Conservation (phyloP, 1,140 invertebrate species). For the Trachelipus rathkii region DNA sequence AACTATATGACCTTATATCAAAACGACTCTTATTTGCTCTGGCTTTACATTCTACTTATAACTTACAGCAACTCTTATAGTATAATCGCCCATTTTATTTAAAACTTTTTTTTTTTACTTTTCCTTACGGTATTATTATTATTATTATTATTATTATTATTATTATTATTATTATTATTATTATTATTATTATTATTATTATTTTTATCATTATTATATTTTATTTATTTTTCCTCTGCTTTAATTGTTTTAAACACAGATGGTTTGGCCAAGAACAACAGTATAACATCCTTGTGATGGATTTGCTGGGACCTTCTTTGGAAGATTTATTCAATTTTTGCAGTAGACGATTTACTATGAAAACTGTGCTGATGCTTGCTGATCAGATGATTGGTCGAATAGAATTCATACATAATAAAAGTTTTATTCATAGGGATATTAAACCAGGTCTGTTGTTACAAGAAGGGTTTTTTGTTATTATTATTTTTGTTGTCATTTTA, state of each 20-base stretch:
- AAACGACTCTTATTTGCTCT: neutral
- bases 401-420: constrained; percentile 63
- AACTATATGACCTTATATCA: neutral
- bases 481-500: too few species aligned
- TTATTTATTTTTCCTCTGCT: neutral
- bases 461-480: too few species aligned
- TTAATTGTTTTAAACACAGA: constrained; percentile 45
- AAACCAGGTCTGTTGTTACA: constrained; percentile 47
- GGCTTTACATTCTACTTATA: neutral
- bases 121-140: too few species aligned
- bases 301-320: constrained; percentile 60
- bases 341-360: constrained; percentile 61
- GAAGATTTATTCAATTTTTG: constrained; percentile 66
- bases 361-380: constrained; percentile 63
- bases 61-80: neutral
- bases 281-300: constrained; percentile 63
- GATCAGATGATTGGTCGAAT: constrained; percentile 62
- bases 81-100: too few species aligned
- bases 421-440: constrained; percentile 60
- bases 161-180: neutral
- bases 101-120: too few species aligned
- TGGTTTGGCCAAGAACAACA: constrained; percentile 61
- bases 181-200: too few species aligned
- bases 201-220: neutral
- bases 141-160: neutral